A percentile compares a stretch with the other conserved stretches of the same genome.
Conservation (phyloP, 2,113 vertebrate species). For the Calonectris borealis region DNA sequence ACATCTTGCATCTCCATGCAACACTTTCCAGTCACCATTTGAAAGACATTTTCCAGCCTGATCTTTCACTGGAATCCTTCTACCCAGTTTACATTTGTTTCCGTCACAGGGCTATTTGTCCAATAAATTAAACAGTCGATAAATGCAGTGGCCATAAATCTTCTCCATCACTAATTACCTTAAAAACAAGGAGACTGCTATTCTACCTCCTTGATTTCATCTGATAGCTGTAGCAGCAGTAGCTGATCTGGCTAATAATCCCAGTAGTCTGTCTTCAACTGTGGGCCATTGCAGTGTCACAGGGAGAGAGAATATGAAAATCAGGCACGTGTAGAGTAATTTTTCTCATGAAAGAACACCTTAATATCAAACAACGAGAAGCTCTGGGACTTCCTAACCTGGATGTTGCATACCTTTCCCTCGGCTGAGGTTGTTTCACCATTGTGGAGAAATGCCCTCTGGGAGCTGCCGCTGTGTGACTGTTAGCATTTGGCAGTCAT, state of each 20-base stretch:
- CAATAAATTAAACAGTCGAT: neutral
- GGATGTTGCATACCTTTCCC: neutral
- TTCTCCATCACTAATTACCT: slow-evolving; percentile 11
- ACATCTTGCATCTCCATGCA: neutral
- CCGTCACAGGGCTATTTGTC: neutral
- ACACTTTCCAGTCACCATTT: neutral
- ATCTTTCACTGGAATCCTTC: neutral
- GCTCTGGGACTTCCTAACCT: neutral
- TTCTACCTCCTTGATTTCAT: neutral
- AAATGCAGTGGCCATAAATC: neutral
- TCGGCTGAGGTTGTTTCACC: neutral
- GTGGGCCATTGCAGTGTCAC: neutral
- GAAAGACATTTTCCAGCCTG: neutral
- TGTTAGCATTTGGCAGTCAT: slow-evolving; percentile 18
- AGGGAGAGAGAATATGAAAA: neutral
- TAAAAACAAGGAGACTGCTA: neutral
- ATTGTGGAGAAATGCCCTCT: neutral
- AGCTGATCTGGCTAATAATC: neutral
- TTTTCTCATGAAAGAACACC: neutral
- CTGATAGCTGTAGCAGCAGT: neutral
- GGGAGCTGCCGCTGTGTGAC: neutral
- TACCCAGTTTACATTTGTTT: neutral
- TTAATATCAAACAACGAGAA: neutral
- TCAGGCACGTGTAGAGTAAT: neutral
- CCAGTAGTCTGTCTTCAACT: neutral